Percentiles rank a stretch among this genome's conserved stretches.
phyloP scores from a whole-genome alignment of 2,888 invertebrate species.

The Girardia tigrina region DNA sequence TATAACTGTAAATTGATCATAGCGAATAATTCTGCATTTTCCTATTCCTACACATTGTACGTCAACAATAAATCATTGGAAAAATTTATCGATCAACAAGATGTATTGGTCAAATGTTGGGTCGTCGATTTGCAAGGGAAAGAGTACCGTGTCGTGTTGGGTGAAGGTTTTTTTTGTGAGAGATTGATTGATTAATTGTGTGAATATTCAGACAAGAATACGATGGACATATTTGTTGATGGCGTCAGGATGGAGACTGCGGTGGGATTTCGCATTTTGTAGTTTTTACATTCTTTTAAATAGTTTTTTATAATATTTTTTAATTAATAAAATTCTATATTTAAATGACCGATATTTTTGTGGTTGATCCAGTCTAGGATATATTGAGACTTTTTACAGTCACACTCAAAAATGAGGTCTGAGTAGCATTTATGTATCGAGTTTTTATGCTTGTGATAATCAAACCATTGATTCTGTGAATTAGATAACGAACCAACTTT shows the following conservation, averaged over 20 bases:
- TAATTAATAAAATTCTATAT: too few relatives aligned
- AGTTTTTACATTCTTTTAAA: too few relatives aligned
- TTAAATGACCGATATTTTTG: too few relatives aligned
- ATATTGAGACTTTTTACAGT: too few relatives aligned
- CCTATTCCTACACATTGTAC: not conserved
- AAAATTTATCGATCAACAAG: constrained; percentile 15
- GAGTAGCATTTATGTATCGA: too few relatives aligned
- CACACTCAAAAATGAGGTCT: too few relatives aligned
- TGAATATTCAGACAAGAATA: not conserved
- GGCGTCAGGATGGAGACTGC: not conserved
- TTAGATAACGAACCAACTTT: too few relatives aligned
- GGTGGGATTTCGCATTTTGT: too few relatives aligned
- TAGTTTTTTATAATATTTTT: too few relatives aligned
- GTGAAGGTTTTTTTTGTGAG: not conserved
- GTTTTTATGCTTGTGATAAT: too few relatives aligned
- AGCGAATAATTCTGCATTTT: not conserved
- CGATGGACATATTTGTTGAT: not conserved
- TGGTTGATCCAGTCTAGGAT: too few relatives aligned
- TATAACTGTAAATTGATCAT: not conserved
- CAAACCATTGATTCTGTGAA: too few relatives aligned
- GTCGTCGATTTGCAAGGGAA: not conserved
- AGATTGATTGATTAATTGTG: not conserved
- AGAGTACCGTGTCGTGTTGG: not conserved
- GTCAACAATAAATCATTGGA: not conserved
- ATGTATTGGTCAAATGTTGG: constrained; percentile 4